These are phyloP conservation scores for Megaceryle maxima DNA, from an alignment of 2,113 vertebrate genomes.

Conservation along the genomic window DNA sequence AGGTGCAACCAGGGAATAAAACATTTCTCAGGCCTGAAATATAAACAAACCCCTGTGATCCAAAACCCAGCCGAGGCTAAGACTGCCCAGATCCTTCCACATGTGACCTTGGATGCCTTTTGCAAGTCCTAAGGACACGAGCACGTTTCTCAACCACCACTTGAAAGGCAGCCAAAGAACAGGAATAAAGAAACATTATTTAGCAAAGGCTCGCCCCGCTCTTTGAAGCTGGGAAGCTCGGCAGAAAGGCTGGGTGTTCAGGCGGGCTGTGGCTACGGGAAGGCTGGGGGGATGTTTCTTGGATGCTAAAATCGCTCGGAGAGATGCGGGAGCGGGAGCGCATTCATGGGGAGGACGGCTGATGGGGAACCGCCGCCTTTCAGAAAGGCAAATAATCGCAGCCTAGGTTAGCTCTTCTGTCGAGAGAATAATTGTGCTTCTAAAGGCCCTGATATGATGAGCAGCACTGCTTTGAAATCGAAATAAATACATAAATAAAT, in stretches of 20 bases:
- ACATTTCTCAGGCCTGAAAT: background rate
- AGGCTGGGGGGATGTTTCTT: constrained; percentile 32
- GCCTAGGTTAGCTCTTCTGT: constrained; percentile 58
- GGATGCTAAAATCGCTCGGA: constrained; percentile 19
- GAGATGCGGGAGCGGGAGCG: background rate
- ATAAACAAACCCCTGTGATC: background rate
- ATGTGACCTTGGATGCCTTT: background rate
- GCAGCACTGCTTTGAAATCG: constrained; percentile 62
- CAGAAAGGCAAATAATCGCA: constrained; percentile 65
- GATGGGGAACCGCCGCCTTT: constrained; percentile 4
- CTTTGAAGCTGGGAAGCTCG: constrained; percentile 54
- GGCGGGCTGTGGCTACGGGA: background rate
- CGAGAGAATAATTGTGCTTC: constrained; percentile 69
- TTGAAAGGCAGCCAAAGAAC: constrained; percentile 17
- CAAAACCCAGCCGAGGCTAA: background rate
- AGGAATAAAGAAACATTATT: constrained; percentile 16
- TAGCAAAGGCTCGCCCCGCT: background rate
- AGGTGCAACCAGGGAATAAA: background rate
- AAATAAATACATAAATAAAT: constrained; percentile 76
- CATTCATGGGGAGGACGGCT: background rate
- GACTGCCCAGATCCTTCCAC: background rate
- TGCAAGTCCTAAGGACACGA: background rate
- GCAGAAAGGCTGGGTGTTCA: background rate
- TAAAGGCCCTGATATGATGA: constrained; percentile 65
- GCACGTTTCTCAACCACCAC: background rate